phyloP scores from a whole-genome alignment of 2,113 vertebrate species.

The Salvelinus fontinalis region DNA sequence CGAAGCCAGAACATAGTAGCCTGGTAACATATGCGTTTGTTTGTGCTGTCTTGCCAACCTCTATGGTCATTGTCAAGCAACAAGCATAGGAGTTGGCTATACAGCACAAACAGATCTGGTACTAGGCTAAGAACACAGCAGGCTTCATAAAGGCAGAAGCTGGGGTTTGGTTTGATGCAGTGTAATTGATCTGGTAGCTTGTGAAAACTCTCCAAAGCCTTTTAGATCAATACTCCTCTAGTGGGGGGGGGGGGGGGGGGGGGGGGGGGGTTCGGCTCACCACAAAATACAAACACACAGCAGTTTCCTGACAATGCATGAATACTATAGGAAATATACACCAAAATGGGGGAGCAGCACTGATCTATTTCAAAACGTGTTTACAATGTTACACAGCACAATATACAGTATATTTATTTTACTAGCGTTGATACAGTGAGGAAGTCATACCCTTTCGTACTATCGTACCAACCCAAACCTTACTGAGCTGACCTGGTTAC shows the following conservation, averaged over 20 bases:
- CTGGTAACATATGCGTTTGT: background rate
- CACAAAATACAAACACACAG: background rate
- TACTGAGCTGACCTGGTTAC: too few relatives aligned
- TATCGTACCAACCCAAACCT: too few relatives aligned
- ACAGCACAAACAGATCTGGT: too few relatives aligned
- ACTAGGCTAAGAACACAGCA: background rate
- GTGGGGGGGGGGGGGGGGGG: background rate
- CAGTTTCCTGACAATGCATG: constrained; percentile 5
- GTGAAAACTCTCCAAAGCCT: constrained; percentile 7
- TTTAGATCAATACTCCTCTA: constrained; percentile 4
- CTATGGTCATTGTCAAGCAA: background rate
- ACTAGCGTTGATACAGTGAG: background rate
- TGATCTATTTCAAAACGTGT: background rate
- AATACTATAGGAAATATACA: background rate
- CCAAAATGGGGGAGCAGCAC: background rate
- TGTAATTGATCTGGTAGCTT: constrained; percentile 1
- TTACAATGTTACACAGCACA: background rate
- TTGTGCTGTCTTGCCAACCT: too few relatives aligned
- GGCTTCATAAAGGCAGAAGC: constrained; percentile 1
- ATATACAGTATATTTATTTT: background rate
- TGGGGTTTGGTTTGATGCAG: constrained; percentile 1
- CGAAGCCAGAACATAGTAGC: background rate
- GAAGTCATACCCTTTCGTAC: background rate
- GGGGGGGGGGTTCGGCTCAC: background rate
- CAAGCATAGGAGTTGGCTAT: background rate